Conservation (phyloP, 2,888 invertebrate species). For the Stenurella melanura region DNA sequence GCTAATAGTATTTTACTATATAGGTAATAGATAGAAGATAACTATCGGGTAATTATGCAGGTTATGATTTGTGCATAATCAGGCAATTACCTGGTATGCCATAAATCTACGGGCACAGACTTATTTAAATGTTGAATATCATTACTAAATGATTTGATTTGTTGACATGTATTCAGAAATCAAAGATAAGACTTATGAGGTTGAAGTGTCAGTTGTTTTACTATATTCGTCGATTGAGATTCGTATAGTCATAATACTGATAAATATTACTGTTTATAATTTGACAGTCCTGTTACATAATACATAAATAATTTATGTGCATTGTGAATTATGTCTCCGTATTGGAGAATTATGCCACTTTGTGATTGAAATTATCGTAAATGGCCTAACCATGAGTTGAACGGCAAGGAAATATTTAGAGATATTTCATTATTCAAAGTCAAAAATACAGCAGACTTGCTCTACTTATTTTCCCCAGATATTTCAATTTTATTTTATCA, state of each 20-base stretch:
- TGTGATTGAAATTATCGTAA: no score
- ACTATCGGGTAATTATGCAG: slow-evolving; percentile 8
- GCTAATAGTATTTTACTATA: neutral
- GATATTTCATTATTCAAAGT: no score
- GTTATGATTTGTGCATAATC: neutral
- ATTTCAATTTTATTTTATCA: no score
- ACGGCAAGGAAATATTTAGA: no score
- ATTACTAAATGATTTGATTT: neutral
- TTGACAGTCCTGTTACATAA: neutral
- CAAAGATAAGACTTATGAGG: neutral
- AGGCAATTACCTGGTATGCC: neutral
- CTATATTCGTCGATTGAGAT: neutral
- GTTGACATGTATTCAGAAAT: neutral
- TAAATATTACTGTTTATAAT: neutral
- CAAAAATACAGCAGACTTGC: no score
- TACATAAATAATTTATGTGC: neutral
- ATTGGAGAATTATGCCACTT: neutral
- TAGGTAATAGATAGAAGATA: neutral
- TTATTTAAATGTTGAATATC: neutral
- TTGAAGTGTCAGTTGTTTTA: neutral
- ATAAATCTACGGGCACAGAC: neutral
- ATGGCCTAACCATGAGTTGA: no score
- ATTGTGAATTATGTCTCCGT: neutral
- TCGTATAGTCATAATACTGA: neutral
- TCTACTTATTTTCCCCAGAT: no score